Evolutionary conservation across 2,888 invertebrate genomes (phyloP), one percentile per base, ranked within the genome.

Genomic region (Mythimna pallens): DNA sequence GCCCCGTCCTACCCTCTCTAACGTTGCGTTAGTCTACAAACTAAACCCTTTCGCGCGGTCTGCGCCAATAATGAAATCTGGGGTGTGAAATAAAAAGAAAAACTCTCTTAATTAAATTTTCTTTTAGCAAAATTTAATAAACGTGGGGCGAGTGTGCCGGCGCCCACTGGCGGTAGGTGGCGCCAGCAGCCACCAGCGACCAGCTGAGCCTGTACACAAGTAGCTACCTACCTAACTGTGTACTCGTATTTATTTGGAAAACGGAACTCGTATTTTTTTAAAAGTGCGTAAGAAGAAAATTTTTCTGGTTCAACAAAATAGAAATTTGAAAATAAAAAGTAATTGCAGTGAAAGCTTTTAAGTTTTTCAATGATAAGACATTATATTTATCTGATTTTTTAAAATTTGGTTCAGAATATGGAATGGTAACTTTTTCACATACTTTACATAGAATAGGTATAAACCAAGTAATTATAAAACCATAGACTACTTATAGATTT

Each of bases 91-190:
- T 94, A 95, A 95, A 95, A 95, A 94, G 93, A 93, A 95, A 95
- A 95, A 94, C 92, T 93, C 93, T 94, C 94, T 96, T 96, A 96
- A 96, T 96, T 96, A 96, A 95, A 96, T 96, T 95, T 96, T 95
- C 95, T 95, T 95, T 95, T 92, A 90, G 92, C 88, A 89, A 94
- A 94, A 96, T 96, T 95, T 95, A 96, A 96, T 96, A 95, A 95
- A 92, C 93, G 93, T 88, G 90, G 90, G 90, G 90, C 74, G 85
- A 86, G 88, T 87, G 87, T 72, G 73, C 81, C 77, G 74, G 61
- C 78, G 73, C 63, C 75, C 83, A 36, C 6, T 17, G 47, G 47
- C 8, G 12, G 59, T 58, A 34, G 58, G n/a, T n/a, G 34, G 58
- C 14, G 12, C 47, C 58, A 12, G 52, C 73, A 14, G 7, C 74